A percentile compares a stretch with the other conserved stretches of the same genome.
Conservation (phyloP, 1,140 invertebrate species). For the Anthonomus grandis region DNA sequence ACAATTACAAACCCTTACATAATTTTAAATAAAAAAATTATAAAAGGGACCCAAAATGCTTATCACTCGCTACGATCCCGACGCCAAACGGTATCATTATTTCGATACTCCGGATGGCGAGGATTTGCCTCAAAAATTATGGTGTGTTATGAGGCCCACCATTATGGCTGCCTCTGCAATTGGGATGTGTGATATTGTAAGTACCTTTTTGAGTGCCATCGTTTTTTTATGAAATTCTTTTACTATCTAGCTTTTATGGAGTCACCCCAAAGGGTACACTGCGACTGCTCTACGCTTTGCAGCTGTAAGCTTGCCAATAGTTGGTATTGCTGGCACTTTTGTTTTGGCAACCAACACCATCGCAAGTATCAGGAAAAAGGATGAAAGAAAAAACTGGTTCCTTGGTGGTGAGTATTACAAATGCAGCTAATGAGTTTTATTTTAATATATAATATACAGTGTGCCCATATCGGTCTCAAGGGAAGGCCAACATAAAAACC, state of each 20-base stretch:
- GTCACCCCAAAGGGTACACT: slow-evolving; percentile 53
- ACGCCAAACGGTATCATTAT: slow-evolving; percentile 51
- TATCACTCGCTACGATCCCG: too few relatives aligned
- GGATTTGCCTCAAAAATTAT: slow-evolving; percentile 61
- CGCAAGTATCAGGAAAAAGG: slow-evolving; percentile 59
- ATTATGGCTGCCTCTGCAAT: slow-evolving; percentile 19
- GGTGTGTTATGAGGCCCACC: slow-evolving; percentile 58
- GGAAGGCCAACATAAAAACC: too few relatives aligned
- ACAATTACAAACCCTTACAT: too few relatives aligned
- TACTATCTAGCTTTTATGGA: neutral
- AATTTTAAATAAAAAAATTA: too few relatives aligned
- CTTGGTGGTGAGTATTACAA: slow-evolving; percentile 50
- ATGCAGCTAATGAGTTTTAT: neutral
- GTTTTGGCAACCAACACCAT: slow-evolving; percentile 57
- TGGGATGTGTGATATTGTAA: slow-evolving; percentile 4
- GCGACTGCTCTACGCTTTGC: slow-evolving; percentile 51
- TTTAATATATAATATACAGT: too few relatives aligned
- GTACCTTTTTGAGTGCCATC: neutral
- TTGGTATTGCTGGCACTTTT: slow-evolving; percentile 63
- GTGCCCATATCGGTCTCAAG: too few relatives aligned
- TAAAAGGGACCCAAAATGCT: too few relatives aligned
- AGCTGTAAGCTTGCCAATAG: slow-evolving; percentile 57
- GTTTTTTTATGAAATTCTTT: neutral
- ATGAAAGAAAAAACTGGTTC: slow-evolving; percentile 62
- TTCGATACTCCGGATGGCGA: slow-evolving; percentile 68